Evolutionary conservation across 2,888 invertebrate genomes (phyloP).

Genomic region (Polydrusus cervinus): DNA sequence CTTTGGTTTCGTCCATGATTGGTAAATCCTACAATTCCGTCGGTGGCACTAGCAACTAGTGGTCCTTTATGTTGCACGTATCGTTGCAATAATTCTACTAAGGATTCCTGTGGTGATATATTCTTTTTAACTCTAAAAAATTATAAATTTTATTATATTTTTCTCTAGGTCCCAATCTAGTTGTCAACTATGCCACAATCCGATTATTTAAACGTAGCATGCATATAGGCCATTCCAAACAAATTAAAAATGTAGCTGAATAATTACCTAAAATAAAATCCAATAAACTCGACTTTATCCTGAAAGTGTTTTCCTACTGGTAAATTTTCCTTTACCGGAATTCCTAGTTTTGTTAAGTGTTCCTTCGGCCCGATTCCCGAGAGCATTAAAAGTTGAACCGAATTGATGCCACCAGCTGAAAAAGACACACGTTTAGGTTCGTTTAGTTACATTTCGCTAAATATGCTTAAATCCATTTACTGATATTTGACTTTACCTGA

Average conservation of each 20-base stretch:
- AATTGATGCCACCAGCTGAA: conserved; percentile 76
- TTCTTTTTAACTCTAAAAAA: not conserved
- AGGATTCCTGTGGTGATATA: not conserved
- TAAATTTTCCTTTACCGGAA: conserved; percentile 77
- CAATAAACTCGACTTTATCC: conserved; percentile 81
- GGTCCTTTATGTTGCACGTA: not conserved
- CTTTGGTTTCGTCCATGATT: not conserved
- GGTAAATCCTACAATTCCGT: not conserved
- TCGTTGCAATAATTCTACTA: not conserved
- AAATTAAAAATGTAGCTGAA: not conserved
- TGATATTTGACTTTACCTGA: conserved; percentile 27
- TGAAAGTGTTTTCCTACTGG: conserved; percentile 84
- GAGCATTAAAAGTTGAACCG: conserved; percentile 78
- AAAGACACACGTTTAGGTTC: conserved; percentile 58
- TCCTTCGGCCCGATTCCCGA: conserved; percentile 79
- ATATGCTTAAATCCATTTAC: not conserved
- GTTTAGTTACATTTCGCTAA: not conserved
- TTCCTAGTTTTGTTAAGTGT: conserved; percentile 72
- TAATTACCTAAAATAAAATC: conserved; percentile 55
- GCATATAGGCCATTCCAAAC: no score
- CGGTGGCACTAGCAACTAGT: not conserved
- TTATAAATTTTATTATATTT: not conserved
- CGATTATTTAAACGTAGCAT: not conserved
- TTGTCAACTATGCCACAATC: no score
- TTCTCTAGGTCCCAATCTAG: no score